These are phyloP conservation scores for Promerops cafer DNA, from an alignment of 2,113 vertebrate species.

Conservation along the genomic window DNA sequence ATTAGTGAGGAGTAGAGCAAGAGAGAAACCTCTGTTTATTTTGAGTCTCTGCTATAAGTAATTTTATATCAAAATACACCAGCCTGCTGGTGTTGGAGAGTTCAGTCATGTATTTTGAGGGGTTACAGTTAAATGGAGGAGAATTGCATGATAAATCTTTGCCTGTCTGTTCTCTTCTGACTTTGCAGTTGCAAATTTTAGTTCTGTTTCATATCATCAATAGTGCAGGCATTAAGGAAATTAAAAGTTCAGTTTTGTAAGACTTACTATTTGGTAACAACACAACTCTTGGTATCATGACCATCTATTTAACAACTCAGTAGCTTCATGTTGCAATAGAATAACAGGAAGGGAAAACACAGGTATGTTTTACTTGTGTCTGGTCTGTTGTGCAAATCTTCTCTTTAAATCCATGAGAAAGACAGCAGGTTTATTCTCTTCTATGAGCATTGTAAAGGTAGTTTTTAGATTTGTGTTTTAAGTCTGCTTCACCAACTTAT, in stretches of 20 bases:
- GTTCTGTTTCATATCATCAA: not conserved
- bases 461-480: not conserved
- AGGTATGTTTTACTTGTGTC: not conserved
- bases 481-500: not conserved
- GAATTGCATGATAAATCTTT: not conserved
- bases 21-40: not conserved
- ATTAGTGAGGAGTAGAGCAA: not conserved
- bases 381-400: not conserved
- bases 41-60: rapidly evolving
- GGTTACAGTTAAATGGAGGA: not conserved
- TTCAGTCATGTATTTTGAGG: not conserved
- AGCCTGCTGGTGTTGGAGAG: not conserved
- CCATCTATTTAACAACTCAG: not conserved
- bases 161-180: not conserved
- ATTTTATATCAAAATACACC: not conserved
- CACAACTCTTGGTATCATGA: not conserved
- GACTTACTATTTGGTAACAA: not conserved
- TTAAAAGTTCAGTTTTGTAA: not conserved
- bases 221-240: not conserved
- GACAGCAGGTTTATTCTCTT: not conserved
- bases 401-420: not conserved
- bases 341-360: not conserved
- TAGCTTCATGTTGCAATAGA: not conserved
- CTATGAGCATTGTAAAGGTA: not conserved
- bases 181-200: not conserved